These are phyloP conservation scores for Gracilinanus agilis DNA, from an alignment of 2,113 vertebrate genomes.

Conservation along the genomic window DNA sequence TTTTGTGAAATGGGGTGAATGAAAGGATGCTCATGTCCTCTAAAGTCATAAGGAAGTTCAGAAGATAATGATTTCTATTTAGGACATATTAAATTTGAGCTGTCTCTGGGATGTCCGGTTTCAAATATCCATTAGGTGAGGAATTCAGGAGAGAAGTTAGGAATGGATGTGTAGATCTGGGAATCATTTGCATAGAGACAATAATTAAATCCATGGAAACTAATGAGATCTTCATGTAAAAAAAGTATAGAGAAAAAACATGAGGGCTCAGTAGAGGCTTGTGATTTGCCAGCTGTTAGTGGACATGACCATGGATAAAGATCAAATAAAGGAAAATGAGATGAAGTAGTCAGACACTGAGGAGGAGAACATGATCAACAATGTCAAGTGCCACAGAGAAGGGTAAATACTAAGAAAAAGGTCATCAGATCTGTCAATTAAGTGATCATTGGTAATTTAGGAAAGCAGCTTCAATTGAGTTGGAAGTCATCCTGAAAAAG, in stretches of 20 bases:
- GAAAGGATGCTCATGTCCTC: background rate
- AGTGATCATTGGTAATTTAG: background rate
- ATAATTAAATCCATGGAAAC: background rate
- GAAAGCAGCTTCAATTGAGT: background rate
- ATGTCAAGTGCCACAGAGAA: background rate
- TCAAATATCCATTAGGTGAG: background rate
- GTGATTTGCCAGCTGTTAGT: background rate
- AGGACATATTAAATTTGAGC: no score
- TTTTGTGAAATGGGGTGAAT: background rate
- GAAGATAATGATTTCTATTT: background rate
- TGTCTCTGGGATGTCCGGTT: background rate
- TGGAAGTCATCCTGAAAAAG: background rate
- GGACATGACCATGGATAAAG: background rate
- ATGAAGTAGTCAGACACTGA: background rate
- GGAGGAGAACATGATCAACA: background rate
- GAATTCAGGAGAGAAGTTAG: background rate
- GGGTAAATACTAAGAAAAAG: background rate
- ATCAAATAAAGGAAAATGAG: background rate
- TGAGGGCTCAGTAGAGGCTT: background rate
- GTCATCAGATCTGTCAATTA: background rate
- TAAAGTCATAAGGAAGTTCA: background rate
- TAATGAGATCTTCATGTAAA: background rate
- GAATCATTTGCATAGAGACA: background rate
- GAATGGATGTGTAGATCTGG: background rate
- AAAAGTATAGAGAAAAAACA: background rate